Conservation (phyloP, 2,113 vertebrate genomes). For the Nibea coibor region DNA sequence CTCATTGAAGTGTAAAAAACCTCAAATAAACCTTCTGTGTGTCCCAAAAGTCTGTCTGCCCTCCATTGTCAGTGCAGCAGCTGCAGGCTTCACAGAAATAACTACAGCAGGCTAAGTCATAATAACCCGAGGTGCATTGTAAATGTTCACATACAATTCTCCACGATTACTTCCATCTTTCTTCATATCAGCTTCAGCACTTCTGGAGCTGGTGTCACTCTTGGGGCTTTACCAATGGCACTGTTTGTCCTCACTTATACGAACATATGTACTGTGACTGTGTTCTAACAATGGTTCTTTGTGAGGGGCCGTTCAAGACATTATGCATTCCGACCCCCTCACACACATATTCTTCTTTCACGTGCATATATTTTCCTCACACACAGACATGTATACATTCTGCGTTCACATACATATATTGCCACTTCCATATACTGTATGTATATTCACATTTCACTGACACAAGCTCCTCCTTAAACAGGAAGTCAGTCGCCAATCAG, state of each 20-base stretch:
- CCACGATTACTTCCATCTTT: constrained; percentile 8
- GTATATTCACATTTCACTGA: too few species aligned
- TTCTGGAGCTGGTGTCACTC: neutral
- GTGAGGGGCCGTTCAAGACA: too few species aligned
- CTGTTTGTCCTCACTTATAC: neutral
- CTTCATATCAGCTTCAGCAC: neutral
- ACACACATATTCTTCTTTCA: too few species aligned
- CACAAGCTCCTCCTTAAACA: too few species aligned
- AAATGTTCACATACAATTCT: constrained; percentile 46
- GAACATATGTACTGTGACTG: neutral
- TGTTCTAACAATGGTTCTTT: neutral
- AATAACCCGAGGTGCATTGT: constrained; percentile 31
- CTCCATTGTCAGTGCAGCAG: constrained; percentile 32
- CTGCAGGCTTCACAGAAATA: constrained; percentile 44
- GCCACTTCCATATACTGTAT: too few species aligned
- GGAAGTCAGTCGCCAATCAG: too few species aligned
- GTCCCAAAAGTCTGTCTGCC: constrained; percentile 32
- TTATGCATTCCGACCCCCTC: too few species aligned
- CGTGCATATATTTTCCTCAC: too few species aligned
- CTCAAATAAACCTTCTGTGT: constrained; percentile 39
- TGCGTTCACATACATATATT: neutral
- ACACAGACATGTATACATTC: too few species aligned
- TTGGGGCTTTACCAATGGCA: neutral
- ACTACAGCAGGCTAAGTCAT: constrained; percentile 9
- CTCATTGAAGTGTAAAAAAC: constrained; percentile 36